Percentiles rank a stretch among this genome's conserved stretches.
Conservation (phyloP, 2,797 vertebrate genomes). For the Alosa sapidissima region DNA sequence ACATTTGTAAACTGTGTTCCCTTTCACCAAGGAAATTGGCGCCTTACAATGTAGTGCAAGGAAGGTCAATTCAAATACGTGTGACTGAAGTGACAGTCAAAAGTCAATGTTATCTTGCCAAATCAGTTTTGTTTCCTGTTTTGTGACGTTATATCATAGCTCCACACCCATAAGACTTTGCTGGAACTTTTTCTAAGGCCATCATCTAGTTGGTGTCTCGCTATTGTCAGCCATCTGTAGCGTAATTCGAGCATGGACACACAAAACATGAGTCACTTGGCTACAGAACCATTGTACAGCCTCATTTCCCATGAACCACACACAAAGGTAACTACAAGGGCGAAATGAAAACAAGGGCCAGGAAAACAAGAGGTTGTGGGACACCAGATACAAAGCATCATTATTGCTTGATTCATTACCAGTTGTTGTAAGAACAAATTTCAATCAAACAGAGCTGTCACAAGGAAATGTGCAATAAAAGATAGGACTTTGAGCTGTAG, state of each 20-base stretch:
- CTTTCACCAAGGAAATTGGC: background rate
- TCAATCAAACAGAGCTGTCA: background rate
- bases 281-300: conserved; percentile 52
- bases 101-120: background rate
- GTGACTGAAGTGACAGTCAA: background rate
- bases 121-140: conserved; percentile 3
- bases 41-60: background rate
- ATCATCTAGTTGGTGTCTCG: background rate
- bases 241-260: conserved; percentile 63
- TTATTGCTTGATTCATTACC: background rate
- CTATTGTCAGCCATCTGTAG: conserved; percentile 64
- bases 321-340: conserved; percentile 46
- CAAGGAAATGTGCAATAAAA: background rate
- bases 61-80: background rate
- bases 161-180: background rate
- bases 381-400: background rate
- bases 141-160: conserved; percentile 14
- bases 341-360: conserved; percentile 25
- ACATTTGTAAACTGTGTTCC: too few relatives aligned
- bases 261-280: conserved; percentile 60
- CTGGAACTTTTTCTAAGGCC: background rate
- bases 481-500: background rate
- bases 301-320: conserved; percentile 56
- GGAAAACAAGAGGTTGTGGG: background rate
- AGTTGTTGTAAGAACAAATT: background rate